These are phyloP conservation scores for Fabriciana adippe DNA, from an alignment of 2,888 invertebrate species.

Conservation along the genomic window DNA sequence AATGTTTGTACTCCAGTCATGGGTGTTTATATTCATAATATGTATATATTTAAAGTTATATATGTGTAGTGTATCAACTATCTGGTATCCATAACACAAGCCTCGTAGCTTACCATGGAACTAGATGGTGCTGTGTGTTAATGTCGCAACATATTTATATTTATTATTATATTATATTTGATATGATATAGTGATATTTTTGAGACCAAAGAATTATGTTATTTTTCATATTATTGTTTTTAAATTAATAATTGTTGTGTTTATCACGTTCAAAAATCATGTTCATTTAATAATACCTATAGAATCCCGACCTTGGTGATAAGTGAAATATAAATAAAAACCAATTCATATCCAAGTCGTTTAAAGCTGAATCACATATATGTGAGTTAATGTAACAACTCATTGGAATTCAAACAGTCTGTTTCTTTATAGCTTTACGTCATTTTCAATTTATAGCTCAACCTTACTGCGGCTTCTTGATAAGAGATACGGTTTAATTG, in stretches of 20 bases:
- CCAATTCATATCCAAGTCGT: not conserved
- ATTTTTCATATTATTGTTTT: not conserved
- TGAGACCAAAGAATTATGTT: not conserved
- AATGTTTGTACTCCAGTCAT: too few relatives aligned
- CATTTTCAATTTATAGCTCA: constrained; percentile 34
- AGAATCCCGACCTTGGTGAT: not conserved
- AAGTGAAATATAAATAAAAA: constrained; percentile 16
- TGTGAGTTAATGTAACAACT: constrained; percentile 11
- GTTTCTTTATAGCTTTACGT: constrained; percentile 31
- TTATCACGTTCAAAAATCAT: not conserved
- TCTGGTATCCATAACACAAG: too few relatives aligned
- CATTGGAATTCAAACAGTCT: constrained; percentile 27
- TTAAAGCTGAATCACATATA: constrained; percentile 16
- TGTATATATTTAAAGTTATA: too few relatives aligned
- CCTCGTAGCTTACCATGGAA: too few relatives aligned
- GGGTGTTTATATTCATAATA: too few relatives aligned
- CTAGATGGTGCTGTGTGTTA: too few relatives aligned
- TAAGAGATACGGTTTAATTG: constrained; percentile 29
- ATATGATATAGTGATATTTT: not conserved
- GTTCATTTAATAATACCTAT: not conserved
- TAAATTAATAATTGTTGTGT: not conserved
- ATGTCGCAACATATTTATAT: too few relatives aligned
- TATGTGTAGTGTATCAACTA: too few relatives aligned
- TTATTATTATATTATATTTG: too few relatives aligned
- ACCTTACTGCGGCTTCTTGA: constrained; percentile 32